Evolutionary conservation across 2,113 vertebrate genomes (phyloP), one percentile per base, ranked within the genome.

Genomic region (Psammodynastes pulverulentus): DNA sequence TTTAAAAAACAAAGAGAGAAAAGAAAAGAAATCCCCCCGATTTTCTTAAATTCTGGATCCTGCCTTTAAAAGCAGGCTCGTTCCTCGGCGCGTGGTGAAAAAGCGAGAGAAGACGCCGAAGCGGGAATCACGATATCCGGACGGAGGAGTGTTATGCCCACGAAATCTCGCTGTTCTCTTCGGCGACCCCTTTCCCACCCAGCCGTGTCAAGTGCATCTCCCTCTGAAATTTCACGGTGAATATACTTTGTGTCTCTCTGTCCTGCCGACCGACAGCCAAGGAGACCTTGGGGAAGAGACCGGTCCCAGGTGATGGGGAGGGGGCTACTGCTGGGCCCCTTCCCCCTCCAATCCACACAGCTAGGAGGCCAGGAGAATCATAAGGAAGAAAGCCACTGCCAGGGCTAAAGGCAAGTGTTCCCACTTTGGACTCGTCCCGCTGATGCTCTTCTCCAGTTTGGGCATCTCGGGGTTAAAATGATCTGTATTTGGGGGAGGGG

Each of bases 381-480:
- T 97, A 94, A 99, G 97, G 95, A 99, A 98, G 95, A 99, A 98
- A 62, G 98, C 97, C 19, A 97, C 96, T 3, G 98, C 98, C 97
- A 99, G 97, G 6, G 99, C 99, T 96, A 99, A 94, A 88, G 98
- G 98, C 94, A 99, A 98, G 87, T 98, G 98, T 96, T 99, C 98
- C 96, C 98, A 96, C 97, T 98, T 98, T 24, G 99, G 98, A 95
- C 98, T 99, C 96, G 98, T 99, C 85, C 99, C 99, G 1, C 99
- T 99, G 95, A 99, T 98, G 87, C 99, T 99, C 97, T 99, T 99
- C 98, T 99, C 99, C 97, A 99, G 97, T 92, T 99, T 99, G 90
- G 99, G 98, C 94, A 98, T 97, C 95, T 98, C 98, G 0, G 98
- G 98, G 95, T 98, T 98, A 94, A 98, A 99, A 95, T 99, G 98